Base-by-base conservation (phyloP, 2,888 invertebrate genomes). In the Leptodirus hochenwartii region DNA sequence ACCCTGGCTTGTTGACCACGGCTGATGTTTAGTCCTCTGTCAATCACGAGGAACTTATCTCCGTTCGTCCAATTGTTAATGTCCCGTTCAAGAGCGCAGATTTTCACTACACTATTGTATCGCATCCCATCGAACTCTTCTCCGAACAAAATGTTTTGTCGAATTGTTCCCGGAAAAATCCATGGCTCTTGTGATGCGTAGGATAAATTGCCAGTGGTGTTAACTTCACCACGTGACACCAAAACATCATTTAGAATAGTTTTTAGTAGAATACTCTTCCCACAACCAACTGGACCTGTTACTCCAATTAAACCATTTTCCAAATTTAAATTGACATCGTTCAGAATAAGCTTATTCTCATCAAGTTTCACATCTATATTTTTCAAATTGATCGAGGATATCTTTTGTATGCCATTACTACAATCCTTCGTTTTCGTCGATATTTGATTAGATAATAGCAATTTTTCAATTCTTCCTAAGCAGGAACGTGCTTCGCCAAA, bases 1-100 rank as follows among this genome's bases (percentile, higher is more conserved):
- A 87, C 67, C 37, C 85, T 61, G 2, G 82, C 80, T 49, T 71
- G 69, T 54, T 85, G 85, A 6, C 84, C 84, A n/a, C 82, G 82
- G 22, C 80, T 81, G 9, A 87, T 54, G 15, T 75, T 72, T 1
- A 75, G 66, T 5, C 85, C 85, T 27, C 77, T 62, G 44, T 87
- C 84, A 4, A 82, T 82, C 2, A 85, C 75, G 30, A 78, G 51
- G 0, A 80, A 80, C 41, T 65, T 54, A 46, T 85, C 85, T 8
- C 78, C 77, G 36, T 70, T 62, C 0, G 75, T 69, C 40, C 84
- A 65, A 37, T 71, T 65, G 34, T 66, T 61, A 39, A 84, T 66
- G 50, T 87, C 87, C 41, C 62, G 62, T 27, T 56, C 48, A 35
- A 79, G 47, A 4, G 70, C 69, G 43, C 76, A 75, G 0, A 62